Percentiles rank a stretch among this genome's conserved stretches.
Conservation (phyloP, 2,113 vertebrate genomes). For the Lipophrys pholis region DNA sequence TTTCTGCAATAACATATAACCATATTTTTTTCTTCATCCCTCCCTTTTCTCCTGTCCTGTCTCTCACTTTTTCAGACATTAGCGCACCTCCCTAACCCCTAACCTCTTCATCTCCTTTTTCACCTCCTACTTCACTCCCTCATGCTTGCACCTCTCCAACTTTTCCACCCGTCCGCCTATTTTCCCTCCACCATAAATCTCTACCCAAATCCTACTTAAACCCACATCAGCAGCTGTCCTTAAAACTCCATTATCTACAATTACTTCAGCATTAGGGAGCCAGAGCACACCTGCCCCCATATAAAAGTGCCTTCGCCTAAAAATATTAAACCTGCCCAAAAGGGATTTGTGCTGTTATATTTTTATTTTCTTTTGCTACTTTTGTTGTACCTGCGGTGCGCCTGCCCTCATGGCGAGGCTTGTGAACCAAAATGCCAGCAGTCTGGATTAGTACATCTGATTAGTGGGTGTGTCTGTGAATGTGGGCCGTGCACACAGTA, state of each 20-base stretch:
- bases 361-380: conserved; percentile 9
- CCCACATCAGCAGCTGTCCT: conserved; percentile 80
- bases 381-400: conserved; percentile 56
- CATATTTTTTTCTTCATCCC: conserved; percentile 38
- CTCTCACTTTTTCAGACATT: conserved; percentile 59
- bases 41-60: conserved; percentile 5
- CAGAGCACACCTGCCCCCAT: conserved; percentile 76
- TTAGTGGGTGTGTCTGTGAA: conserved; percentile 49
- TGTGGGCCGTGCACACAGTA: conserved; percentile 41
- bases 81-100: conserved; percentile 37
- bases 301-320: conserved; percentile 68
- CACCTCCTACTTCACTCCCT: conserved; percentile 46
- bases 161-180: conserved; percentile 65
- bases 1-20: conserved; percentile 55
- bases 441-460: conserved; percentile 58
- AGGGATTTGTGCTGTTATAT: conserved; percentile 71
- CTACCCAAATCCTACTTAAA: conserved; percentile 82
- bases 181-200: conserved; percentile 73
- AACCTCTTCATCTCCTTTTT: conserved; percentile 52
- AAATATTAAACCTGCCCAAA: conserved; percentile 75
- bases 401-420: conserved; percentile 44
- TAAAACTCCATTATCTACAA: conserved; percentile 86
- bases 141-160: conserved; percentile 52
- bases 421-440: conserved; percentile 57
- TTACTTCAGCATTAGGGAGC: conserved; percentile 81